Evolutionary conservation across 2,797 vertebrate genomes (phyloP), one percentile per base, ranked within the genome.

Genomic region (Peromyscus eremicus): DNA sequence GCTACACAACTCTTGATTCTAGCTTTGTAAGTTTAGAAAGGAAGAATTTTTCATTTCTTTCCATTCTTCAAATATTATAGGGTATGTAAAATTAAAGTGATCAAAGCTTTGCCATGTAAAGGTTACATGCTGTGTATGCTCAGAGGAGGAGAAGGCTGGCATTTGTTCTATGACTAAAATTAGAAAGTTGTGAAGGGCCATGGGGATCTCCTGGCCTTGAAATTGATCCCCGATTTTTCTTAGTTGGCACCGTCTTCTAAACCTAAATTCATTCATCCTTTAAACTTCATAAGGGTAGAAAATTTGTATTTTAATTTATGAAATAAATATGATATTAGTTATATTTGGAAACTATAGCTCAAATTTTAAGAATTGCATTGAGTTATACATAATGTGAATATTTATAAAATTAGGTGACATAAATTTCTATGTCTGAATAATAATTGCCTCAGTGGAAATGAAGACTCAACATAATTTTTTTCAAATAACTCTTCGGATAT

Each of bases 141-240:
- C 86, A 91, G 70, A 68, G 84, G 29, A 89, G 34, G 2, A 40
- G 85, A 27, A 95, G 12, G 16, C 10, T 93, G 79, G 43, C 43
- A 93, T 96, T 96, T 96, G 79, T 83, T 40, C 70, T 91, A 86
- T 10, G n/a, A 86, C 19, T 96, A 89, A 95, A 96, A 89, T 80
- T 55, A 94, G 32, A 91, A 95, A 40, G 25, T 73, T 97, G 13
- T 27, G 75, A 82, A 0, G 19, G 27, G 76, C 43, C 27, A 57
- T 89, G 55, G 27, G 85, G 49, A 89, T 64, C 3, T 76, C 25
- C 11, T 83, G n/a, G 27, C 27, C 25, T 96, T 92, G 40, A 12
- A 95, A 91, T 91, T 89, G 79, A 91, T 91, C n/a, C 92, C 32
- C 46, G 4, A 73, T 68, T 94, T 34, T 85, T 95, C 29, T 83